Base-by-base conservation (phyloP, 1,140 invertebrate genomes). In the Atopsyche davidsoni region DNA sequence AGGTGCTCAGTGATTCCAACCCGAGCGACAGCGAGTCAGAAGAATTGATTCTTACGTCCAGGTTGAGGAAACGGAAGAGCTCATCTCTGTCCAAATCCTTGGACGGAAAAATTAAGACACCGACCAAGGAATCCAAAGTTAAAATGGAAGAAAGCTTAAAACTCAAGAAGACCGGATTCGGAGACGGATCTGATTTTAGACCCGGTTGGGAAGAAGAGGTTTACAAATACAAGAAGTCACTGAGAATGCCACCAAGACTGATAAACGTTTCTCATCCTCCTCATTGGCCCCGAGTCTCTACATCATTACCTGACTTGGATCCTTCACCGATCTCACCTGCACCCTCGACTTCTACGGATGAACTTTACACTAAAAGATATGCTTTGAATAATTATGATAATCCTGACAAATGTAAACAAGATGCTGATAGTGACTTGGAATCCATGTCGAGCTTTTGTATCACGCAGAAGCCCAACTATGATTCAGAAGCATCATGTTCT, bases 121-220 rank as follows among this genome's bases (percentile, higher is more conserved):
- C 65, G 10, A 50, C 57, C 3, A 68, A 72, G 61, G 63, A 67
- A 17, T 62, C 67, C 11, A n/a, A n/a, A n/a, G 60, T 64, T 3
- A 53, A 60, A 19, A 68, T 65, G 51, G 64, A 76, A 72, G 42
- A 61, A 25, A 56, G 73, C 55, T 60, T 60, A 67, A 62, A 61
- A 36, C 63, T 62, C 3, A 76, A 77, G 28, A 83, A 83, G 61
- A 75, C 79, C 2, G 68, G 75, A 13, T 85, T 85, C 61, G 82
- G 82, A 0, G 82, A 85, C 64, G 81, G 81, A n/a, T 82, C 81
- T 32, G 80, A 83, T 59, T 85, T 86, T 58, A 73, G 77, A 55
- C 84, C 83, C 0, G 84, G 85, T 0, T 89, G 85, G 85, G 83
- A 87, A 67, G 83, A 85, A 59, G 86, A 88, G 59, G 74, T 89